A percentile compares a stretch with the other conserved stretches of the same genome.
phyloP scores from a whole-genome alignment of 2,113 vertebrate genomes.

The Baryphthengus martii region DNA sequence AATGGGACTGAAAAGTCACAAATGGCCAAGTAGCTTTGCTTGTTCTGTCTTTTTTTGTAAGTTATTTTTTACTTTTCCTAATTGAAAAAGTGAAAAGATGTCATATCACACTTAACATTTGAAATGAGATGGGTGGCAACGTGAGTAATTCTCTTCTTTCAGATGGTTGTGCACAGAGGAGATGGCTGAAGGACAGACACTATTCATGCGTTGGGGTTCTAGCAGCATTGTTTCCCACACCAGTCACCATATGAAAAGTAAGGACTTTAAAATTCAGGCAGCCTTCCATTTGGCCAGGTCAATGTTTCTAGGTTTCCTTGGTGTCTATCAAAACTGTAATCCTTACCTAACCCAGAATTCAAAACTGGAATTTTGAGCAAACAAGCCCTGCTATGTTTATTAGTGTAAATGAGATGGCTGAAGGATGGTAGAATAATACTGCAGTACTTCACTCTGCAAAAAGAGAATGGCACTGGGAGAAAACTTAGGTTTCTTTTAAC shows the following conservation, averaged over 20 bases:
- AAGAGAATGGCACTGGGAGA: not conserved
- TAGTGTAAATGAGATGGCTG: not conserved
- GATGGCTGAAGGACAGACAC: not conserved
- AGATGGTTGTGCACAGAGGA: not conserved
- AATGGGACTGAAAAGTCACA: not conserved
- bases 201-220: accelerated
- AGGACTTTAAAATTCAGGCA: not conserved
- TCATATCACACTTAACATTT: not conserved
- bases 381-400: not conserved
- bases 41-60: not conserved
- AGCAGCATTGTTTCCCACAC: not conserved
- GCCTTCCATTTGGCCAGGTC: not conserved
- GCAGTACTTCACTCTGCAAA: not conserved
- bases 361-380: not conserved
- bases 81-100: not conserved
- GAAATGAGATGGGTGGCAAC: not conserved
- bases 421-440: not conserved
- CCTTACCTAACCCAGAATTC: not conserved
- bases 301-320: not conserved
- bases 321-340: not conserved
- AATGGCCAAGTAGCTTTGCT: not conserved
- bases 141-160: not conserved
- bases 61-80: not conserved
- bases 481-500: not conserved
- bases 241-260: not conserved